phyloP scores from a whole-genome alignment of 1,140 invertebrate genomes.

The Drosophila ironensis region DNA sequence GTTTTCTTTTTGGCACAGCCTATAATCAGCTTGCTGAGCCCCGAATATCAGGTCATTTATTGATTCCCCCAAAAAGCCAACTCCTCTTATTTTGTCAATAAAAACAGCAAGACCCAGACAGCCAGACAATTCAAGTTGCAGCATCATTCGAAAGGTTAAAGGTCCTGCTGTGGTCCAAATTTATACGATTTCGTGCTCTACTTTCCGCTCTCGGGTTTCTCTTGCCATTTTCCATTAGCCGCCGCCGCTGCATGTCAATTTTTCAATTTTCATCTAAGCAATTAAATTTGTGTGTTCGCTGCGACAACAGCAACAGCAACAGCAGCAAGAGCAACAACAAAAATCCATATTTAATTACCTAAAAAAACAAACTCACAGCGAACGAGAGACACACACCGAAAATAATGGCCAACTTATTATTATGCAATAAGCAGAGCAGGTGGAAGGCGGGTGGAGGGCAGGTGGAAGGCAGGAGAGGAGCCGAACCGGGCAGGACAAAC shows the following conservation, averaged over 20 bases:
- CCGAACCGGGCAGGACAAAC: background rate
- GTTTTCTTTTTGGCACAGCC: too few relatives aligned
- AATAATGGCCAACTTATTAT: constrained; percentile 67
- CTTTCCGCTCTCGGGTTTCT: too few relatives aligned
- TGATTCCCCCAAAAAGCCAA: background rate
- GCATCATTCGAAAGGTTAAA: background rate
- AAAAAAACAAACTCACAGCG: constrained; percentile 3
- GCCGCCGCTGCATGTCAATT: constrained; percentile 27
- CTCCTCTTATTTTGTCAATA: background rate
- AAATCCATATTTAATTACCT: constrained; percentile 63
- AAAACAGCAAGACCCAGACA: too few relatives aligned
- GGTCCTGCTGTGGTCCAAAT: background rate
- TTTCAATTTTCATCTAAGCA: constrained; percentile 36
- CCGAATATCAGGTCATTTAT: background rate
- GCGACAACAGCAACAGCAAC: too few relatives aligned
- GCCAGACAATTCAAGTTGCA: too few relatives aligned
- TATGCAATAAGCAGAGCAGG: constrained; percentile 50
- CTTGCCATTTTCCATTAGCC: constrained; percentile 24
- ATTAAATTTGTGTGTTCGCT: constrained; percentile 31
- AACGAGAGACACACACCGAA: constrained; percentile 17
- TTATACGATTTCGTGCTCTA: too few relatives aligned
- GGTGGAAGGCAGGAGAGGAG: background rate
- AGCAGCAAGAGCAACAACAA: constrained; percentile 23
- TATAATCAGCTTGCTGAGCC: too few relatives aligned
- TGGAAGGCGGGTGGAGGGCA: background rate